phyloP scores from a whole-genome alignment of 2,888 invertebrate genomes.

The Epinotia demarniana region DNA sequence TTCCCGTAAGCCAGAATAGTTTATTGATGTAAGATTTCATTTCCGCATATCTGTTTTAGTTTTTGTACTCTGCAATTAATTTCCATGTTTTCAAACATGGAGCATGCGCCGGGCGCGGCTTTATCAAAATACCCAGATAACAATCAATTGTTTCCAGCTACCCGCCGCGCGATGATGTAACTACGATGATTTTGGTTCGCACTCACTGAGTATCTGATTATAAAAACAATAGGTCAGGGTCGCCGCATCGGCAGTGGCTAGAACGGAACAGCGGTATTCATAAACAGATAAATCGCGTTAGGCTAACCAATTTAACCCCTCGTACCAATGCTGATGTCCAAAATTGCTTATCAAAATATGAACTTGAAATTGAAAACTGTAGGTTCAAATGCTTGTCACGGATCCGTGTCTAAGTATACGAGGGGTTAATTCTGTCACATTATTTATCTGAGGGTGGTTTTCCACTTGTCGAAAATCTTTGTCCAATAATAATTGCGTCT shows the following conservation, averaged over 20 bases:
- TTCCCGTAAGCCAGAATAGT: too few relatives aligned
- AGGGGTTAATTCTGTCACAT: too few relatives aligned
- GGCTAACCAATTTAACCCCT: background rate
- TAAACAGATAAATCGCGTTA: background rate
- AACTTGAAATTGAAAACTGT: too few relatives aligned
- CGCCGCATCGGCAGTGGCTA: constrained; percentile 26
- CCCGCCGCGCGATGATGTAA: constrained; percentile 33
- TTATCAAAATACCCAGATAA: constrained; percentile 25
- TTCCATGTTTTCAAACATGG: constrained; percentile 1
- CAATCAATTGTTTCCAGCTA: constrained; percentile 19
- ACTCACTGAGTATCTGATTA: background rate
- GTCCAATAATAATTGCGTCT: too few relatives aligned
- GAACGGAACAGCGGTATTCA: background rate
- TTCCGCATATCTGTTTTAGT: background rate
- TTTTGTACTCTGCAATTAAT: background rate
- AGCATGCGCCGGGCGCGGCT: background rate
- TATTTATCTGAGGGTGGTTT: too few relatives aligned
- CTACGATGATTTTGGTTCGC: constrained; percentile 8
- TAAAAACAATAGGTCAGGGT: constrained; percentile 42
- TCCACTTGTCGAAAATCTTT: too few relatives aligned
- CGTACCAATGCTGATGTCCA: too few relatives aligned
- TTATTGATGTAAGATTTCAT: background rate
- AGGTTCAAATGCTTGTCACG: too few relatives aligned
- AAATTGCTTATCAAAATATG: too few relatives aligned
- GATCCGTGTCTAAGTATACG: too few relatives aligned